Conservation (phyloP, 2,797 vertebrate genomes). For the Jordanella pulchra region DNA sequence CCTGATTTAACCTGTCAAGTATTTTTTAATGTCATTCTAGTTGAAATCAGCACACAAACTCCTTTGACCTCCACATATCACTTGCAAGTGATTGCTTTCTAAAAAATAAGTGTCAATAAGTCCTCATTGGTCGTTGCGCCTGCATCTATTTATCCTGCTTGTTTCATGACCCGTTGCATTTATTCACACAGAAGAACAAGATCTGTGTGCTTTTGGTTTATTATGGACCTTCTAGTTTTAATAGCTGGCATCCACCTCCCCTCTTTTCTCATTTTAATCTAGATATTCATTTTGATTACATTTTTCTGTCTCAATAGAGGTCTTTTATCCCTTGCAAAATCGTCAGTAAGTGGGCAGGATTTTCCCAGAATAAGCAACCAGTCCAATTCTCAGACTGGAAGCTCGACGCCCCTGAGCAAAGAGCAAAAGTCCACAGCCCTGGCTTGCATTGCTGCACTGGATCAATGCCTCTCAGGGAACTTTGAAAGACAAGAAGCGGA, state of each 20-base stretch:
- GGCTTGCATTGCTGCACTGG: slow-evolving; percentile 16
- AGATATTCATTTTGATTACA: neutral
- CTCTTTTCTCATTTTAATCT: neutral
- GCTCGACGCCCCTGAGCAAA: slow-evolving; percentile 52
- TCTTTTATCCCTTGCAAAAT: slow-evolving; percentile 38
- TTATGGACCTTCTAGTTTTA: no score
- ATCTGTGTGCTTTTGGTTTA: no score
- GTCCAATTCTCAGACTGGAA: slow-evolving; percentile 22
- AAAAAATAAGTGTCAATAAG: neutral
- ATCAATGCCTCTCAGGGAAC: slow-evolving; percentile 15
- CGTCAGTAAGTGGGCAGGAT: slow-evolving; percentile 6
- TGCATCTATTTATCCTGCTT: no score
- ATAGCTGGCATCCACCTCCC: neutral
- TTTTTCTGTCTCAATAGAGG: slow-evolving; percentile 2
- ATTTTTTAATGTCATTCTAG: neutral
- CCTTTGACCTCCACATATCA: neutral
- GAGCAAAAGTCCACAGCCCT: slow-evolving; percentile 53
- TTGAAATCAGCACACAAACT: neutral
- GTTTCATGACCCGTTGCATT: no score
- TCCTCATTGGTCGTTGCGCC: no score
- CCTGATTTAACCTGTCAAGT: neutral
- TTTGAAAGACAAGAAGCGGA: slow-evolving; percentile 1
- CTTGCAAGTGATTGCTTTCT: neutral
- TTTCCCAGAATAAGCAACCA: slow-evolving; percentile 37
- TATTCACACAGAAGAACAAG: no score